Conservation (phyloP, 2,113 vertebrate genomes). For the Seriola quinqueradiata region DNA sequence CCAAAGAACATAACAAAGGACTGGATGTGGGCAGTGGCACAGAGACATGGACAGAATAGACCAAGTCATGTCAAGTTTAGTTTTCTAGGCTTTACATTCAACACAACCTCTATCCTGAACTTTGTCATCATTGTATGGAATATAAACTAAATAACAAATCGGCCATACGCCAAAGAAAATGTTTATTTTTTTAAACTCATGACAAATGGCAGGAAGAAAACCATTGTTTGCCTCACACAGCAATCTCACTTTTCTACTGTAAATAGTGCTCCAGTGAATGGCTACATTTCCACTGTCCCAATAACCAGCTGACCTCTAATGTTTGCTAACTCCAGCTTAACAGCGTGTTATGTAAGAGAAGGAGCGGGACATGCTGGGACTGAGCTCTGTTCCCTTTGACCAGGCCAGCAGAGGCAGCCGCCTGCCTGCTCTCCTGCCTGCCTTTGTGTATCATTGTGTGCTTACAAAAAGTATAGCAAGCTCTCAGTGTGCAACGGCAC, state of each 20-base stretch:
- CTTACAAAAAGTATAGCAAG: slow-evolving; percentile 21
- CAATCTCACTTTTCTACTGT: slow-evolving; percentile 42
- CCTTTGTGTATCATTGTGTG: slow-evolving; percentile 25
- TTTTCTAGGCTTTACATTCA: slow-evolving; percentile 7
- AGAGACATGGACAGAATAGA: slow-evolving; percentile 1
- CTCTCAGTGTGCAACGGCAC: slow-evolving; percentile 43
- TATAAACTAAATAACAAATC: slow-evolving; percentile 5
- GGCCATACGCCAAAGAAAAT: not conserved
- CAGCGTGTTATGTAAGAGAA: slow-evolving; percentile 72
- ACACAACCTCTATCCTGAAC: not conserved
- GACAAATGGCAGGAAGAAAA: slow-evolving; percentile 16
- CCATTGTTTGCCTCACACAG: slow-evolving; percentile 34
- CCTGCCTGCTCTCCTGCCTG: slow-evolving; percentile 12
- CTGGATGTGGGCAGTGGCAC: not conserved
- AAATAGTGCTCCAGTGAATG: slow-evolving; percentile 56
- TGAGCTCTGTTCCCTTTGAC: slow-evolving; percentile 53
- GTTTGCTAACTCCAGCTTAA: slow-evolving; percentile 79
- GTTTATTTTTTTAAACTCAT: not conserved
- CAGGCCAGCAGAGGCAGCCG: slow-evolving; percentile 31
- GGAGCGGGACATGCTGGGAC: slow-evolving; percentile 40
- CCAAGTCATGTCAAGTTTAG: not conserved
- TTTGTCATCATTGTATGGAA: not conserved
- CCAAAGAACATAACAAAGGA: slow-evolving; percentile 17
- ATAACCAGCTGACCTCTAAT: slow-evolving; percentile 76
- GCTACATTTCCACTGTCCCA: slow-evolving; percentile 66